Conservation (phyloP, 2,888 invertebrate genomes). For the Ceramica pisi region DNA sequence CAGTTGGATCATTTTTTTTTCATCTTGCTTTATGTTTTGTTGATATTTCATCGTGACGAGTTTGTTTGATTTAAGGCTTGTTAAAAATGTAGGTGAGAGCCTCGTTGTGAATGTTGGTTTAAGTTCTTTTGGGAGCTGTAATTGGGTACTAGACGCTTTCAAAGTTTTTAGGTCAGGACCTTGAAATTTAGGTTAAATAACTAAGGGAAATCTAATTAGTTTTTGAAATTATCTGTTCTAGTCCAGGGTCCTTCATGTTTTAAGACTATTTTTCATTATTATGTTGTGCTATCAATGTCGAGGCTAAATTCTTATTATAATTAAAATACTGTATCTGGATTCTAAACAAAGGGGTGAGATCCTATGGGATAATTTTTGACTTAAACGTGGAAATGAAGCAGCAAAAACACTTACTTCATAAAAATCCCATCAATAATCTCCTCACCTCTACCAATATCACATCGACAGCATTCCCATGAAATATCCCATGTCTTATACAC, state of each 20-base stretch:
- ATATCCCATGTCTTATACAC: too few relatives aligned
- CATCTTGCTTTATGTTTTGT: slow-evolving; percentile 29
- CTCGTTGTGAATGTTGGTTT: slow-evolving; percentile 16
- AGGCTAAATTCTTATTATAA: too few relatives aligned
- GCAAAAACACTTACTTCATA: too few relatives aligned
- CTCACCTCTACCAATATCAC: too few relatives aligned
- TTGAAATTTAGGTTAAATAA: neutral
- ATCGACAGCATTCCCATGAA: too few relatives aligned
- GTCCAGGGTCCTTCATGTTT: neutral
- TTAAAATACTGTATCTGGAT: too few relatives aligned
- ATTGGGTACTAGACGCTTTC: too few relatives aligned
- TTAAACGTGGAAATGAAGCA: too few relatives aligned
- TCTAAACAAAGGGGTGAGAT: too few relatives aligned
- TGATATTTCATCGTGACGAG: slow-evolving; percentile 18
- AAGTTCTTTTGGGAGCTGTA: neutral
- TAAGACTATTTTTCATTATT: neutral
- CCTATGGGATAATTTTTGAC: neutral
- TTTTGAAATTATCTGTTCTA: neutral
- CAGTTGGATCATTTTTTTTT: slow-evolving; percentile 61
- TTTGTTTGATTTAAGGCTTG: slow-evolving; percentile 44
- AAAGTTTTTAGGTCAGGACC: too few relatives aligned
- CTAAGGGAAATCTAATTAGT: neutral
- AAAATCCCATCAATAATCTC: too few relatives aligned
- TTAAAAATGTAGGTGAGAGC: slow-evolving; percentile 42
- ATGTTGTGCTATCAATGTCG: too few relatives aligned